A percentile compares a stretch with the other conserved stretches of the same genome.
Evolutionary conservation across 2,797 vertebrate species (phyloP).

Genomic region (Gymnodraco acuticeps): DNA sequence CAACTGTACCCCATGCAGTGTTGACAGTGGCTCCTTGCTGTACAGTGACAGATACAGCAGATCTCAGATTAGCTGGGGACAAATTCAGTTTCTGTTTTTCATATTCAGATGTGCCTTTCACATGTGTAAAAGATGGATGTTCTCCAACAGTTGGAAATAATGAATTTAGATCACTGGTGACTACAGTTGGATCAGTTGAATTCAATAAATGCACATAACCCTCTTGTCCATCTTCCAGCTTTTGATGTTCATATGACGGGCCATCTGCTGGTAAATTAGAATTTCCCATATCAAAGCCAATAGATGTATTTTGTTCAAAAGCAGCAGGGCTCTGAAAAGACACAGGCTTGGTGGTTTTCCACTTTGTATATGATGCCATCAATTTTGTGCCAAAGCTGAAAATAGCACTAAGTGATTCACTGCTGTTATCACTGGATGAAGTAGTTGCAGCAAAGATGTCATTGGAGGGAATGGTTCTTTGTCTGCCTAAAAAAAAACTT

Average conservation of each 20-base stretch:
- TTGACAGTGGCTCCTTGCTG: conserved; percentile 22
- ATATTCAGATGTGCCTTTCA: conserved; percentile 33
- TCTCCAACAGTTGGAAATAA: conserved; percentile 40
- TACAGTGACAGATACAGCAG: conserved; percentile 26
- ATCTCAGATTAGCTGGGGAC: conserved; percentile 49
- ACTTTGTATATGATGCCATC: conserved; percentile 64
- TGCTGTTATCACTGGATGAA: conserved; percentile 45
- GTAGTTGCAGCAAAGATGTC: conserved; percentile 41
- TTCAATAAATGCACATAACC: conserved; percentile 40
- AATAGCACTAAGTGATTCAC: conserved; percentile 60
- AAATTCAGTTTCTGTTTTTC: conserved; percentile 36
- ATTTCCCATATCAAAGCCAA: conserved; percentile 53
- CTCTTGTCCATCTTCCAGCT: conserved; percentile 52
- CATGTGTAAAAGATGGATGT: conserved; percentile 39
- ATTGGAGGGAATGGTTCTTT: conserved; percentile 32
- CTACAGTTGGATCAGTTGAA: conserved; percentile 37
- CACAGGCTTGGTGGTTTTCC: conserved; percentile 59
- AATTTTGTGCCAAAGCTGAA: conserved; percentile 69
- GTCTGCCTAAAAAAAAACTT: conserved; percentile 53
- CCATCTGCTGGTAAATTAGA: conserved; percentile 63
- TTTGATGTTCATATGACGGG: conserved; percentile 48
- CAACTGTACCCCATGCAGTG: conserved; percentile 34
- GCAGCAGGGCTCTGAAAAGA: conserved; percentile 54
- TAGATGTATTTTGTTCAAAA: conserved; percentile 59
- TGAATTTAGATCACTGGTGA: conserved; percentile 40